Evolutionary conservation across 2,113 vertebrate genomes (phyloP), one percentile per base, ranked within the genome.

Genomic region (Varanus komodoensis): DNA sequence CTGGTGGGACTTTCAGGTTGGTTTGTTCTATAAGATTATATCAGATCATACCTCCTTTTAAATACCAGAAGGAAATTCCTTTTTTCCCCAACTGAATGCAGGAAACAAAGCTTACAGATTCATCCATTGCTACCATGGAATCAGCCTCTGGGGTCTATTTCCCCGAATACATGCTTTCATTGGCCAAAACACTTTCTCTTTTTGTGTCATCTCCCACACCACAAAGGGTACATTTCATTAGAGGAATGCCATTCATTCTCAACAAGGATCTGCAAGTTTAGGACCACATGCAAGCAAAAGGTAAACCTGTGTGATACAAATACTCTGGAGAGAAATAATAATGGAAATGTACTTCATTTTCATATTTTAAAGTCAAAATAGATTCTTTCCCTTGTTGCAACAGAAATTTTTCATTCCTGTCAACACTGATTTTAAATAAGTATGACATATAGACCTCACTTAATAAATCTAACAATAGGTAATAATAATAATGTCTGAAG

Each of bases 401-500:
- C 91, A 78, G 68, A 95, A 89, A 11, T 78, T 91, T 89, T 27
- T 93, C 34, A 23, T 87, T 38, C 61, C 86, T 93, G 21, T 91
- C 54, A 81, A 67, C 69, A 19, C 75, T 88, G 81, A 92, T 82
- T 93, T 64, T 90, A 67, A 67, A 27, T 80, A 61, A 90, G 34
- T 80, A 21, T 61, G 71, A 50, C 54, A 83, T 75, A 89, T 75
- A 54, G 29, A 44, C 57, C 69, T 84, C 54, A 83, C 52, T 83
- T 83, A 84, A 89, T 84, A 89, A 77, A 84, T 84, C 80, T 77
- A 84, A 89, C 38, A 75, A 84, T 78, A 89, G 82, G 38, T 34
- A 94, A 90, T 87, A 94, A 95, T 91, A 95, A 93, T 91, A 86
- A 95, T 74, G 87, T 86, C 80, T 94, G 92, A 95, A 94, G 88